These are phyloP conservation scores for Liposcelis brunnea DNA, from an alignment of 2,888 invertebrate genomes.

Conservation along the genomic window DNA sequence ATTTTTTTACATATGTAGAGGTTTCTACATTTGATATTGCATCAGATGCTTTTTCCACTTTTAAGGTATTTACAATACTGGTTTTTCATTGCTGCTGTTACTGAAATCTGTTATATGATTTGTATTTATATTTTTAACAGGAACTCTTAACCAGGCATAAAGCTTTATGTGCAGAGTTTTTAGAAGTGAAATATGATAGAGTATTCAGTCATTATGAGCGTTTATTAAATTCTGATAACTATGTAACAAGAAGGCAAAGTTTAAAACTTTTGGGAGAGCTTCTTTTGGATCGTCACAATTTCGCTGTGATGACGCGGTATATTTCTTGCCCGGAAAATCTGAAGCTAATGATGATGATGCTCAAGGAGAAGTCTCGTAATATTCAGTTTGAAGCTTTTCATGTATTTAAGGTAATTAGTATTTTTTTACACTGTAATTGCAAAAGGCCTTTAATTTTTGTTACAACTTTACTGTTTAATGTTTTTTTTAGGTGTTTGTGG, in stretches of 20 bases:
- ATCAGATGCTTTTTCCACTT: slow-evolving; percentile 99
- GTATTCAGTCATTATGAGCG: slow-evolving; percentile 96
- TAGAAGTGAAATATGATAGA: slow-evolving; percentile 97
- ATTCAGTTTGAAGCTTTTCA: slow-evolving; percentile 99
- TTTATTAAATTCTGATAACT: slow-evolving; percentile 96
- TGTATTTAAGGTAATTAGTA: slow-evolving; percentile 80
- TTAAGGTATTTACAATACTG: slow-evolving; percentile 55
- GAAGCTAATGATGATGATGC: slow-evolving; percentile 99
- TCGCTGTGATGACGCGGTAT: slow-evolving; percentile 95
- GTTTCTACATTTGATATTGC: slow-evolving; percentile 99
- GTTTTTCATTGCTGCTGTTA: too few species aligned
- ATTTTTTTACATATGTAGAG: slow-evolving; percentile 99
- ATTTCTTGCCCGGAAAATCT: slow-evolving; percentile 99
- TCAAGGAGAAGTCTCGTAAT: slow-evolving; percentile 96
- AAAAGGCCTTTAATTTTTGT: neutral
- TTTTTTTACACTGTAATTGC: slow-evolving; percentile 1
- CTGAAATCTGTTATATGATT: too few species aligned
- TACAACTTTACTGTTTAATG: slow-evolving; percentile 4
- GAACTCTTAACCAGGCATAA: slow-evolving; percentile 88
- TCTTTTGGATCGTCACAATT: slow-evolving; percentile 96
- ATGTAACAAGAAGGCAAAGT: slow-evolving; percentile 97
- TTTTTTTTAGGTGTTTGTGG: slow-evolving; percentile 84
- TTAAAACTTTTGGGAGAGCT: slow-evolving; percentile 94
- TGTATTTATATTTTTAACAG: slow-evolving; percentile 32
- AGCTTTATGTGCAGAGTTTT: slow-evolving; percentile 91